Conservation (phyloP, 2,797 vertebrate genomes). For the Sphaeramia orbicularis region DNA sequence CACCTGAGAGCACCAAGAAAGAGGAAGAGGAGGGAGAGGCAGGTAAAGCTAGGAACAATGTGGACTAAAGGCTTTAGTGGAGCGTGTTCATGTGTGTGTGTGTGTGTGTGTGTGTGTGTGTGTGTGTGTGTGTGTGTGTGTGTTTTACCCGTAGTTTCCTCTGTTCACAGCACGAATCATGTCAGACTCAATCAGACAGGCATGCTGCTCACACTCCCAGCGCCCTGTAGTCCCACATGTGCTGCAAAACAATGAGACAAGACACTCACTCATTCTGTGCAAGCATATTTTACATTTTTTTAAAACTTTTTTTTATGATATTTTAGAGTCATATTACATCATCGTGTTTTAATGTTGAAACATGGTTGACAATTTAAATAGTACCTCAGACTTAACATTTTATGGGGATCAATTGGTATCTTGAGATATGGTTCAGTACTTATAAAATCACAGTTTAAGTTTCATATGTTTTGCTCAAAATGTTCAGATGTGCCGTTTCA, state of each 20-base stretch:
- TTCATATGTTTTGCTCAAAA: no score
- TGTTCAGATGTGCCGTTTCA: no score
- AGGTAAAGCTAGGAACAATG: background rate
- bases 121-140: constrained; percentile 1
- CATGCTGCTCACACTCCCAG: constrained; percentile 93
- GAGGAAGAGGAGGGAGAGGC: background rate
- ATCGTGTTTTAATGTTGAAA: no score
- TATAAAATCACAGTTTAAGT: no score
- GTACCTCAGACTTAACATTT: no score
- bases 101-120: constrained; percentile 2
- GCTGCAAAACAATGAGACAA: constrained; percentile 72
- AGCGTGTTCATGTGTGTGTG: constrained; percentile 4
- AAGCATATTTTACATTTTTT: no score
- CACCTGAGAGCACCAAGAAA: constrained; percentile 83
- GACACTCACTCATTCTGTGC: background rate
- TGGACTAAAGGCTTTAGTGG: background rate
- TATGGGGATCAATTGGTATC: no score
- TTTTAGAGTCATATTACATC: no score
- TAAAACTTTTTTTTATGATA: no score
- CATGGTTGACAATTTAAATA: no score
- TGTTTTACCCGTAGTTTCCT: constrained; percentile 89
- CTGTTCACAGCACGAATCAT: constrained; percentile 90
- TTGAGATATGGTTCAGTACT: no score
- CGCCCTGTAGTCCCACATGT: constrained; percentile 87
- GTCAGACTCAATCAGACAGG: constrained; percentile 91